These are phyloP conservation scores for Strigamia crassipes DNA, from an alignment of 2,888 invertebrate genomes.

Conservation along the genomic window DNA sequence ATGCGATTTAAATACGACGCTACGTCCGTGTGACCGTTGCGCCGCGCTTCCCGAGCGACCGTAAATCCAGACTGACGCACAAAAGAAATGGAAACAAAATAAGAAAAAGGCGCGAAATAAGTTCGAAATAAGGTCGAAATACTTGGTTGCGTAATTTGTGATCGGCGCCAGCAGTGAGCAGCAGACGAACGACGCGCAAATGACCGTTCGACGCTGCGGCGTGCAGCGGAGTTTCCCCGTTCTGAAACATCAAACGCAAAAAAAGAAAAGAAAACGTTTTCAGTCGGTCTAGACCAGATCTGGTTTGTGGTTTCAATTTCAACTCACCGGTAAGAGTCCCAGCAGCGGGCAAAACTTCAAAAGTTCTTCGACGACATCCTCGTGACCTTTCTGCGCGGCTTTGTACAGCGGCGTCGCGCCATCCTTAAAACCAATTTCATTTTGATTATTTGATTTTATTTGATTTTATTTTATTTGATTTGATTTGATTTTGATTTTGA, in stretches of 20 bases:
- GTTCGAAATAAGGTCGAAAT: no score
- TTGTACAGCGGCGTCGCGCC: conserved; percentile 94
- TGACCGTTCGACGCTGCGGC: conserved; percentile 89
- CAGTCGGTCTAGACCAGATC: neutral
- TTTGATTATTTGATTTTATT: no score
- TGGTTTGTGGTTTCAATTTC: no score
- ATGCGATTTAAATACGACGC: conserved; percentile 51
- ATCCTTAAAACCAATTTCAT: conserved; percentile 65
- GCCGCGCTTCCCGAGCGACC: neutral
- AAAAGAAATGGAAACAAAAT: neutral
- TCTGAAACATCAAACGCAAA: no score
- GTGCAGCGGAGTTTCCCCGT: conserved; percentile 89
- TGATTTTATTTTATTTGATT: no score
- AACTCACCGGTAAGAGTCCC: conserved; percentile 78
- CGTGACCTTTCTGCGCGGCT: conserved; percentile 91
- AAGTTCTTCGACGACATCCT: conserved; percentile 81
- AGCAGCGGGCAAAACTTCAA: conserved; percentile 81
- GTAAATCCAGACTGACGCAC: neutral
- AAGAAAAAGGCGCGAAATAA: no score
- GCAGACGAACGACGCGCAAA: conserved; percentile 74
- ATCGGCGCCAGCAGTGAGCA: conserved; percentile 73
- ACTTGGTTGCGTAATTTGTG: conserved; percentile 73
- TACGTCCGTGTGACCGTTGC: neutral
- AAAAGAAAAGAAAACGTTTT: neutral
- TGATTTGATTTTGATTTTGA: no score